Base-by-base conservation (phyloP, 2,888 invertebrate species). In the Drosophila infuscata region DNA sequence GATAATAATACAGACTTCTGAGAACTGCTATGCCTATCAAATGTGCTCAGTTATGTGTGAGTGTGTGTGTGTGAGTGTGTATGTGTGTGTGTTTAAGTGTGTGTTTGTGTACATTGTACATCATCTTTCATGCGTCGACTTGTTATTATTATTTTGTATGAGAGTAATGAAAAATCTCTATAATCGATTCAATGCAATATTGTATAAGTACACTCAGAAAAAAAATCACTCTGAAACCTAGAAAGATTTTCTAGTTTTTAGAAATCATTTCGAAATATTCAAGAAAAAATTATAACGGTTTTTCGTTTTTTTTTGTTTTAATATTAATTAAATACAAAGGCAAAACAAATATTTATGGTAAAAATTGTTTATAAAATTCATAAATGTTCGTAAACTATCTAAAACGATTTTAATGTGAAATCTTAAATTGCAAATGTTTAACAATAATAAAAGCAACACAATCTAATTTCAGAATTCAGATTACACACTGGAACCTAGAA, bases 1-100 rank as follows among this genome's bases (percentile, higher is more conserved):
- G 85, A 85, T 85, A 85, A 82, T 82, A 59, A 30, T 4, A 48
- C 25, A 46, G 25, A 2, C 32, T 53, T n/a, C 51, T 33, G 72
- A 59, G 68, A 46, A 56, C 48, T 43, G n/a, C 46, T 48, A 30
- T 36, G 29, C 41, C 33, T 65, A 51, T 61, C 43, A 65, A 43
- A 12, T 53, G n/a, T 56, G 12, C 25, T 52, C 48, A 36, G 2
- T 43, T 58, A 4, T 32, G 15, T 35, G 12, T 20, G 53, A 30
- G n/a, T 36, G 54, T 25, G 52, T 43, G 8, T 29, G 25, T 43
- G 11, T 46, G 25, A n/a, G n/a, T n/a, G n/a, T n/a, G n/a, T 51
- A n/a, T 43, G 29, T 30, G 46, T 43, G 17, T 35, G 25, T 36
- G 36, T 49, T 9, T 20, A 30, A 36, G 9, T 38, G 20, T 56